Evolutionary conservation across 2,888 invertebrate species (phyloP), one percentile per base, ranked within the genome.

Genomic region (Hirtodrosophila cameraria): DNA sequence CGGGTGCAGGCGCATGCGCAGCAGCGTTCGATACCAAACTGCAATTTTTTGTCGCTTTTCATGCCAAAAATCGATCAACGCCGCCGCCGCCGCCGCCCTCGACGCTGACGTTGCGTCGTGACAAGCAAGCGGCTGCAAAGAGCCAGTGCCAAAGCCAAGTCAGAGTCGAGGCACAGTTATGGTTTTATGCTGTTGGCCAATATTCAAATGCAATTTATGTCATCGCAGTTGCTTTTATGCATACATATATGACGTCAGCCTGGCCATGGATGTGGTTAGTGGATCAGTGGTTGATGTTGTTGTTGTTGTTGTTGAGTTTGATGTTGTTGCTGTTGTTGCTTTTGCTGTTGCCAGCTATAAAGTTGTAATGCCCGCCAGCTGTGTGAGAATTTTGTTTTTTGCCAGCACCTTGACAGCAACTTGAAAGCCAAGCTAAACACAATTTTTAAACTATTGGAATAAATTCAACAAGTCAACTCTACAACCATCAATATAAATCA

Each of bases 121-220:
- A 86, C 80, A 85, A 41, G 81, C 85, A 66, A 61, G 46, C 36
- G 76, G 64, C 59, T 62, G 25, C 35, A 52, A 55, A 41, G 36
- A 59, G 39, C 39, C 43, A 11, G 8, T 7, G 23, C 23, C 23
- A 42, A 27, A 49, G 48, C 18, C 33, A 31, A 35, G 36, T 36
- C 43, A 23, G 15, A 52, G 50, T 41, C 27, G 41, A 30, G 50
- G 15, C 45, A 36, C 55, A 68, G 75, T 70, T 73, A 76, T 73
- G 53, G 57, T 31, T 72, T 73, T 61, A 64, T 62, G 80, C 80
- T 76, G 81, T 78, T 88, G 86, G 88, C 87, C 88, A 87, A 88
- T 76, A 87, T 88, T 87, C 86, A 86, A 88, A 88, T 86, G 79
- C 86, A 75, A 85, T 88, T 87, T 87, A 87, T 88, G 87, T 83